Evolutionary conservation across 2,888 invertebrate genomes (phyloP), one percentile per base, ranked within the genome.

Genomic region (Ochlodes sylvanus): DNA sequence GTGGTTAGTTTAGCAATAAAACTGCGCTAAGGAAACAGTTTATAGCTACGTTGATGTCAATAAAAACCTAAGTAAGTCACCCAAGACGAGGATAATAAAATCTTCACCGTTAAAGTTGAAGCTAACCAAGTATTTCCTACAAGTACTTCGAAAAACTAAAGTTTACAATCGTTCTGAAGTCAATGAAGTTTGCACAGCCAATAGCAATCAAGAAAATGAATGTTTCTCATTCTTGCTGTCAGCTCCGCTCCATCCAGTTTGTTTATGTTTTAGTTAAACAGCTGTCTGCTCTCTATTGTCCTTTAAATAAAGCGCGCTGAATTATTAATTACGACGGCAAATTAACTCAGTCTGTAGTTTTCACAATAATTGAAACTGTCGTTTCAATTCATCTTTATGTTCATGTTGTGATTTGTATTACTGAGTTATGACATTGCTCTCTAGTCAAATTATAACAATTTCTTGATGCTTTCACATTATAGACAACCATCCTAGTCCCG

Each of bases 241-340:
- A 47, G 38, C 32, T 34, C 10, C 38, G 15, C 27, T 50, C 50
- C 57, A 57, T 50, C 50, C 57, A 57, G 38, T 41, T 50, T 57
- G 50, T 57, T 47, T 58, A 58, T 58, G 38, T 65, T 65, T 52
- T 65, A 65, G 15, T 58, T 57, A 34, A 54, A 27, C 50, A 50
- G 41, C 50, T 21, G 57, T 52, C 57, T 38, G 50, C 17, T 17
- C 47, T 47, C 44, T 47, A 38, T 64, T 57, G 47, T 57, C 57
- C n/a, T 47, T 47, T 57, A 57, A 50, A 57, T 63, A 63, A 54
- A 47, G 44, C 38, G 47, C 19, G 32, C 64, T 64, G 56, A 64
- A 57, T 64, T 64, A 50, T 57, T 64, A 57, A 64, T 50, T 57
- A 64, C n/a, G 47, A n/a, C 32, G 7, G 54, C 54, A 54, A 32